These are phyloP conservation scores for Amphipoea lucens DNA, from an alignment of 2,888 invertebrate genomes.

Conservation along the genomic window DNA sequence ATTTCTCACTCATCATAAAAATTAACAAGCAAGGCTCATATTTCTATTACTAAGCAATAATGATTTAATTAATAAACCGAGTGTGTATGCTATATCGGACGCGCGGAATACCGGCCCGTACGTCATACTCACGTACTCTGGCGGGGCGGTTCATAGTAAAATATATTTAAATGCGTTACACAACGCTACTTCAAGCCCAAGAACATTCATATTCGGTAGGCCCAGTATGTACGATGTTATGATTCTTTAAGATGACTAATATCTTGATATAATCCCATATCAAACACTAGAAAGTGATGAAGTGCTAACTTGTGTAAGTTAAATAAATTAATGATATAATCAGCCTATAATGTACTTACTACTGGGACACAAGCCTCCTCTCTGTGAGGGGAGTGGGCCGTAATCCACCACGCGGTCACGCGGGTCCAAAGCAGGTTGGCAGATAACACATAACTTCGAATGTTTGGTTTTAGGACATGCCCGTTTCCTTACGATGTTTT, in stretches of 20 bases:
- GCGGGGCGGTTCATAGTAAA: conserved; percentile 48
- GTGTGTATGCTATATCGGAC: conserved; percentile 5
- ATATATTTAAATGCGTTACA: conserved; percentile 57
- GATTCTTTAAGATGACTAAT: background rate
- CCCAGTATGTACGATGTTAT: background rate
- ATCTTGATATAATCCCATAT: background rate
- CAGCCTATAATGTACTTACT: too few relatives aligned
- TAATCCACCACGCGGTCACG: too few relatives aligned
- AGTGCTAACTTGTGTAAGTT: background rate
- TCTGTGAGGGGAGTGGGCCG: too few relatives aligned
- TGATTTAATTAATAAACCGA: conserved; percentile 32
- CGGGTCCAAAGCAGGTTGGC: too few relatives aligned
- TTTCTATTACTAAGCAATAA: conserved; percentile 28
- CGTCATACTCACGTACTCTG: conserved; percentile 45
- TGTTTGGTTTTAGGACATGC: too few relatives aligned
- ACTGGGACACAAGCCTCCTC: too few relatives aligned
- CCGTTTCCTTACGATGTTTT: too few relatives aligned
- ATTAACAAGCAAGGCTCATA: background rate
- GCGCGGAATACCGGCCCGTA: conserved; percentile 18
- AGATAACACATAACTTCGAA: too few relatives aligned
- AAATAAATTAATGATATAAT: background rate
- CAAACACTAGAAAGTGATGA: background rate
- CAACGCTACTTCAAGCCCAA: conserved; percentile 23
- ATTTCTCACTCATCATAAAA: background rate
- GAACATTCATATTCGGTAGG: conserved; percentile 17